These are phyloP conservation scores for Otus sunia DNA, from an alignment of 2,113 vertebrate species.

Conservation along the genomic window DNA sequence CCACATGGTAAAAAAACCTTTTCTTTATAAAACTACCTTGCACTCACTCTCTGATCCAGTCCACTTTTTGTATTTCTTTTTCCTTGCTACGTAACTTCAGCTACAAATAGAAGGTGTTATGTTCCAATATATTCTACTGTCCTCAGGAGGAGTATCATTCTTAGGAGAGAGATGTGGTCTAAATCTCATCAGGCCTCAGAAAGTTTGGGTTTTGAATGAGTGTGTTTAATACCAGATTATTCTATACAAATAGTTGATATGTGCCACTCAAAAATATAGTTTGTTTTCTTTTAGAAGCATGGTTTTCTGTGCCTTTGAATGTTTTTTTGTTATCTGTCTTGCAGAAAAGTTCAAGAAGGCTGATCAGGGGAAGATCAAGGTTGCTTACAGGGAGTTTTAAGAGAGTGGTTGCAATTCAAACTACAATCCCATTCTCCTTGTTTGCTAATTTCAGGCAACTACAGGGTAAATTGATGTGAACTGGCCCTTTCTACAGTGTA, in stretches of 20 bases:
- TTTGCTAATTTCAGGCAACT: not conserved
- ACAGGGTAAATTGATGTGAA: not conserved
- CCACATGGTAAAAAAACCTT: not conserved
- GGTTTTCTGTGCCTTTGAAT: not conserved
- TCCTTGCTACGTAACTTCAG: not conserved
- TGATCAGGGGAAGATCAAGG: not conserved
- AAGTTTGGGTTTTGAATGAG: not conserved
- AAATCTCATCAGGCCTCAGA: not conserved
- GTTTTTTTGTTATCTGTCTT: not conserved
- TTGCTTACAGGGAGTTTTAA: not conserved
- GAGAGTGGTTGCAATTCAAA: not conserved
- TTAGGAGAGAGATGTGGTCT: not conserved
- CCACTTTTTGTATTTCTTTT: not conserved
- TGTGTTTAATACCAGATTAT: not conserved
- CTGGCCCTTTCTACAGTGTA: not conserved
- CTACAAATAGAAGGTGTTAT: not conserved
- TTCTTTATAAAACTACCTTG: not conserved
- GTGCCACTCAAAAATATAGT: not conserved
- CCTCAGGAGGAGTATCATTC: not conserved
- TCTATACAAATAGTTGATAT: not conserved
- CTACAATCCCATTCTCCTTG: not conserved
- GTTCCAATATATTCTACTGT: not conserved
- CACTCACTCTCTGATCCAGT: not conserved
- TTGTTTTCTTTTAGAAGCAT: not conserved
- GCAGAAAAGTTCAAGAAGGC: not conserved